A percentile compares a stretch with the other conserved stretches of the same genome.
These are phyloP conservation scores for Acromyrmex charruanus DNA, from an alignment of 1,140 invertebrate species.

Conservation along the genomic window DNA sequence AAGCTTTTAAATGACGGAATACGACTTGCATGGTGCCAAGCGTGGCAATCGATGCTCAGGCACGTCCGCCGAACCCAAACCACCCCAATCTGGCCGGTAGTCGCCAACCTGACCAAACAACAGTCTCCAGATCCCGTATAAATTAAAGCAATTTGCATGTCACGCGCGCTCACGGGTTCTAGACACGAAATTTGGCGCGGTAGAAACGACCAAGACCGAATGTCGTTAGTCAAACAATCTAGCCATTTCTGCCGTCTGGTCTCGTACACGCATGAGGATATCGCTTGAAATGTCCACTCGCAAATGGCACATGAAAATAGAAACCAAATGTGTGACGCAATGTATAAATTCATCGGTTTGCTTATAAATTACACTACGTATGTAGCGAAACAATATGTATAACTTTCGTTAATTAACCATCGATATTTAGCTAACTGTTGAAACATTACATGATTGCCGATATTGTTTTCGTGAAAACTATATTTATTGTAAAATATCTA, in stretches of 20 bases:
- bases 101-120: slow-evolving; percentile 80
- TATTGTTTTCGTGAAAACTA: background rate
- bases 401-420: background rate
- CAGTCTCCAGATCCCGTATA: slow-evolving; percentile 78
- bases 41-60: slow-evolving; percentile 71
- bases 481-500: background rate
- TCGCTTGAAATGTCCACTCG: slow-evolving; percentile 44
- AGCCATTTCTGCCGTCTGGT: slow-evolving; percentile 35
- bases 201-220: slow-evolving; percentile 51
- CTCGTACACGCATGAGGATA: slow-evolving; percentile 36
- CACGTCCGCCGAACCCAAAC: slow-evolving; percentile 73
- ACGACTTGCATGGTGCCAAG: slow-evolving; percentile 63
- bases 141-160: slow-evolving; percentile 84
- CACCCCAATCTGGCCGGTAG: slow-evolving; percentile 70
- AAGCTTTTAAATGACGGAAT: slow-evolving; percentile 58
- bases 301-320: slow-evolving; percentile 17
- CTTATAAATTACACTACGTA: slow-evolving; percentile 10
- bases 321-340: background rate
- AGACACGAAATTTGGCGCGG: slow-evolving; percentile 53
- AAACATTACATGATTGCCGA: background rate
- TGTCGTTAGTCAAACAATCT: slow-evolving; percentile 58
- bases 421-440: background rate
- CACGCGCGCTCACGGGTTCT: slow-evolving; percentile 60
- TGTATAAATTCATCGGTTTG: background rate
- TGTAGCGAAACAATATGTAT: background rate